phyloP scores from a whole-genome alignment of 2,113 vertebrate species.

The Trinectes maculatus region DNA sequence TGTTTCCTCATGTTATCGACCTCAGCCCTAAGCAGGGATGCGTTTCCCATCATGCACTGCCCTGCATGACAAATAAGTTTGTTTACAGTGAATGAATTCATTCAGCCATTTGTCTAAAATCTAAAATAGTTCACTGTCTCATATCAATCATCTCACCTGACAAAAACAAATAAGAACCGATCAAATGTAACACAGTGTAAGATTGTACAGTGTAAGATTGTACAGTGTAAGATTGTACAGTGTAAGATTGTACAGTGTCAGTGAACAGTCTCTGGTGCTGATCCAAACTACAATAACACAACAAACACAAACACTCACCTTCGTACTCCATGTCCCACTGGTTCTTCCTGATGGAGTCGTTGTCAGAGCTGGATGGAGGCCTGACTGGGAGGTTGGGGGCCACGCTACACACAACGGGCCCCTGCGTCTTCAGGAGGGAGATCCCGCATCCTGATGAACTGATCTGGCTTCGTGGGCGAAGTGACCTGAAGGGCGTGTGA shows the following conservation, averaged over 20 bases:
- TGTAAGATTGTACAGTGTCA: no score
- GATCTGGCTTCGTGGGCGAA: conserved; percentile 70
- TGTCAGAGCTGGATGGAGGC: conserved; percentile 86
- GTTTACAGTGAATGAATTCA: background rate
- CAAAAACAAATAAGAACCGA: no score
- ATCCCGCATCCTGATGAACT: conserved; percentile 67
- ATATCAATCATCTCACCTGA: no score
- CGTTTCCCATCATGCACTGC: conserved; percentile 26
- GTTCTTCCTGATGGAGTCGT: conserved; percentile 88
- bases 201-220: no score
- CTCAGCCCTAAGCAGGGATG: background rate
- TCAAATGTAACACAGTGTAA: no score
- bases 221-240: no score
- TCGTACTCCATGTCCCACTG: conserved; percentile 93
- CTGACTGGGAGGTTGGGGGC: conserved; percentile 90
- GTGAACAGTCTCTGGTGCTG: no score
- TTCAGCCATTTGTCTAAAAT: no score
- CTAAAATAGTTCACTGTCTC: no score
- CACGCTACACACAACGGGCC: conserved; percentile 92
- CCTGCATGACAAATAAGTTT: no score
- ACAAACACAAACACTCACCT: no score
- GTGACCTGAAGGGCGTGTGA: conserved; percentile 78
- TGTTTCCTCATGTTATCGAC: background rate
- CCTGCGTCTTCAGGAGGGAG: conserved; percentile 77
- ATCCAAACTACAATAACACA: no score